Evolutionary conservation across 2,888 invertebrate genomes (phyloP).

Genomic region (Troides aeacus): DNA sequence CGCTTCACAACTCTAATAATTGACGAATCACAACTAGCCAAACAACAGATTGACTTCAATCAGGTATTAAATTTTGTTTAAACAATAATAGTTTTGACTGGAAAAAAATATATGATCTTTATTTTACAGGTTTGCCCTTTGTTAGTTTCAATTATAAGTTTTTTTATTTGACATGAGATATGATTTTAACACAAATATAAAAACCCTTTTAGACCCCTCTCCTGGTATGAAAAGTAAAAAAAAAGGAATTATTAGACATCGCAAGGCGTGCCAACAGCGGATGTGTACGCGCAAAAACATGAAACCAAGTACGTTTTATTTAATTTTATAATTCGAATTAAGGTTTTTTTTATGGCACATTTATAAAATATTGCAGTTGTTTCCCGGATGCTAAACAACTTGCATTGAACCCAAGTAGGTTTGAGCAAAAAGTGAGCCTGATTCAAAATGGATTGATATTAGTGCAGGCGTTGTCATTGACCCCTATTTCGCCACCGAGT

Average conservation of each 20-base stretch:
- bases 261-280: constrained; percentile 34
- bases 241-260: constrained; percentile 31
- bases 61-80: not conserved
- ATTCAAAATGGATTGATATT: constrained; percentile 51
- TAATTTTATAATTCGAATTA: constrained; percentile 39
- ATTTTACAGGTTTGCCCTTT: constrained; percentile 8
- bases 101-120: not conserved
- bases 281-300: constrained; percentile 46
- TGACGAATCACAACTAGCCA: constrained; percentile 60
- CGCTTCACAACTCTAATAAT: constrained; percentile 58
- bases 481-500: constrained; percentile 72
- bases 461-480: constrained; percentile 73
- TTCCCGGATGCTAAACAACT: constrained; percentile 35
- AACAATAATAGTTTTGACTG: not conserved
- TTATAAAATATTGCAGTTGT: constrained; percentile 33
- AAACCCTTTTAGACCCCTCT: constrained; percentile 31
- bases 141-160: constrained; percentile 13
- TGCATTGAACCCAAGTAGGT: constrained; percentile 25
- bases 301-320: constrained; percentile 40
- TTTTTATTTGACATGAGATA: constrained; percentile 23
- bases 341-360: constrained; percentile 33
- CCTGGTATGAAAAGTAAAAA: constrained; percentile 34
- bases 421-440: constrained; percentile 41
- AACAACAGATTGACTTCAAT: constrained; percentile 36
- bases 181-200: constrained; percentile 14